phyloP scores from a whole-genome alignment of 2,888 invertebrate genomes.

The Rhaphigaster nebulosa region DNA sequence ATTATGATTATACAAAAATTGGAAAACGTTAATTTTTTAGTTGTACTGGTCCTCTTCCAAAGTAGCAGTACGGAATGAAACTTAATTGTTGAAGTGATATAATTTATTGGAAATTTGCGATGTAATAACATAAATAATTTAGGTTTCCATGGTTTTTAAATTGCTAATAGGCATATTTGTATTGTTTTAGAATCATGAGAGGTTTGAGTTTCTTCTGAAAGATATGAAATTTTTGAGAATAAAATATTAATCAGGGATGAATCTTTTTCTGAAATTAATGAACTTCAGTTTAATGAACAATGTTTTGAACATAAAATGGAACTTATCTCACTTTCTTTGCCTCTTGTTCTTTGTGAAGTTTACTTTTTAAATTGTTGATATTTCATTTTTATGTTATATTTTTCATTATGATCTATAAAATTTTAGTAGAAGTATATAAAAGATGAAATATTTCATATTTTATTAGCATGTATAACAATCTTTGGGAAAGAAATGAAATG shows the following conservation, averaged over 20 bases:
- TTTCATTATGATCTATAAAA: not conserved
- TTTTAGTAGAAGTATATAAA: not conserved
- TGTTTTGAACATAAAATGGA: not conserved
- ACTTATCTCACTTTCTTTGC: not conserved
- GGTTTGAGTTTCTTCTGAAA: not conserved
- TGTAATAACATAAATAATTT: not conserved
- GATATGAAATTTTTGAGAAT: not conserved
- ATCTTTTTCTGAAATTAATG: not conserved
- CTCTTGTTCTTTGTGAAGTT: not conserved
- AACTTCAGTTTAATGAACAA: not conserved
- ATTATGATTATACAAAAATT: too few species aligned
- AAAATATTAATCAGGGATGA: not conserved
- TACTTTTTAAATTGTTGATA: constrained; percentile 11
- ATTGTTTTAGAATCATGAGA: not conserved
- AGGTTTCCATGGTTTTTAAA: not conserved
- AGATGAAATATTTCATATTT: not conserved
- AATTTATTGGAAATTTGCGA: not conserved
- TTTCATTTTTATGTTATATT: not conserved
- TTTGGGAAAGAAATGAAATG: not conserved
- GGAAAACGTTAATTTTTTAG: too few species aligned
- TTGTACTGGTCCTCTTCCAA: too few species aligned
- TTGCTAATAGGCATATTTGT: not conserved
- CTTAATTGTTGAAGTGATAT: too few species aligned
- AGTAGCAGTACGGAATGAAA: not conserved
- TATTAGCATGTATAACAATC: not conserved